phyloP scores from a whole-genome alignment of 2,113 vertebrate genomes.

The Struthidea cinerea region DNA sequence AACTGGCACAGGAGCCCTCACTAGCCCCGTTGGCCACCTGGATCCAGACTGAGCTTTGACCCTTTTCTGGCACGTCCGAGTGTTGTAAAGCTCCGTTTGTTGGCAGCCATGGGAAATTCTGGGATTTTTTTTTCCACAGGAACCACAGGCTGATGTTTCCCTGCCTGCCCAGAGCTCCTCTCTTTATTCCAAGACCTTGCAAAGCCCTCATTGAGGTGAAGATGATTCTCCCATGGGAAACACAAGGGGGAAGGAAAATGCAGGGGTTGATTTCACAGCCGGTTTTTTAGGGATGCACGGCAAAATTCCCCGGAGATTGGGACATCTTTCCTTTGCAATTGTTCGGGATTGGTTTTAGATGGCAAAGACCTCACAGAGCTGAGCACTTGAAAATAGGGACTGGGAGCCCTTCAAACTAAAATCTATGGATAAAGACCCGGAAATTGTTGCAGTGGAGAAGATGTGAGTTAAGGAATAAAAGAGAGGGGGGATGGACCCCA shows the following conservation, averaged over 20 bases:
- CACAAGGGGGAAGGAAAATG: fast-evolving
- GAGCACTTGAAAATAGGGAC: fast-evolving
- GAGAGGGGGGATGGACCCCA: fast-evolving
- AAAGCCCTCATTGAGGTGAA: not conserved
- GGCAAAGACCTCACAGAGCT: not conserved
- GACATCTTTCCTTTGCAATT: fast-evolving
- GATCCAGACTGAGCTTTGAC: not conserved
- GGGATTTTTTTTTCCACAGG: not conserved
- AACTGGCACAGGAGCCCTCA: not conserved
- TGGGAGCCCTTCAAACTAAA: not conserved
- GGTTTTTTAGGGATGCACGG: not conserved
- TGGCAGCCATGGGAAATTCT: not conserved
- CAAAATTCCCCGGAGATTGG: too few species aligned
- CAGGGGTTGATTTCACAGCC: fast-evolving
- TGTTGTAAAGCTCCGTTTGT: not conserved
- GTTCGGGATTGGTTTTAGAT: not conserved
- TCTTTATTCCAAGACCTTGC: not conserved
- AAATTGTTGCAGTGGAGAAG: not conserved
- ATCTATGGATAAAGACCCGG: not conserved
- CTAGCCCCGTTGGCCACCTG: conserved; percentile 28
- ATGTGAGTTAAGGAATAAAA: not conserved
- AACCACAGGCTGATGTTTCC: not conserved
- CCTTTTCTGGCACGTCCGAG: not conserved
- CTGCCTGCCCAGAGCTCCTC: not conserved
- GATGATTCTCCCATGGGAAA: not conserved